Evolutionary conservation across 1,140 invertebrate species (phyloP).

Genomic region (Sinella curviseta): DNA sequence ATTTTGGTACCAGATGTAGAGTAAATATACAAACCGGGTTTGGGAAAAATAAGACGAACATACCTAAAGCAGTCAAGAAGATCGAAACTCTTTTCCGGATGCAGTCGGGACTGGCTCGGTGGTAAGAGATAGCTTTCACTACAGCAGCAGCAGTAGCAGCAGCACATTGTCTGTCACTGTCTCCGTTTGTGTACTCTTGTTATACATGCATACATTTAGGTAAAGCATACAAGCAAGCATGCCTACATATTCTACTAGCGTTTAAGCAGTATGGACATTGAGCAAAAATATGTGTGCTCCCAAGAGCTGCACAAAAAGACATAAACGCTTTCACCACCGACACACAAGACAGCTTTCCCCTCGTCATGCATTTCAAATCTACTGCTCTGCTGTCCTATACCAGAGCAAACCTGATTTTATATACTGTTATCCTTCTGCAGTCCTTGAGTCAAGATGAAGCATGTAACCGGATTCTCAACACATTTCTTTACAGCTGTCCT

Average conservation of each 20-base stretch:
- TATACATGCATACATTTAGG: neutral
- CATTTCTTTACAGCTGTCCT: neutral
- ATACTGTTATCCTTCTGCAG: neutral
- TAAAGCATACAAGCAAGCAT: no score
- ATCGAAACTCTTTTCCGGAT: neutral
- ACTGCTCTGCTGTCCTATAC: neutral
- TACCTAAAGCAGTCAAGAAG: neutral
- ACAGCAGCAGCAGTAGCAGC: no score
- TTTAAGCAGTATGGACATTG: no score
- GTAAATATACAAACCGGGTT: conserved; percentile 22
- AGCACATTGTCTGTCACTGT: no score
- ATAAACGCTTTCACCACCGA: neutral
- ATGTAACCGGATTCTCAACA: neutral
- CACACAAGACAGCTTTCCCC: neutral
- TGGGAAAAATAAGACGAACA: neutral
- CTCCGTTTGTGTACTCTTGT: no score
- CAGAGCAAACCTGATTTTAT: no score
- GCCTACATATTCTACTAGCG: no score
- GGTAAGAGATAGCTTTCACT: neutral
- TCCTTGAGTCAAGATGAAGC: neutral
- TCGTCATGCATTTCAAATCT: neutral
- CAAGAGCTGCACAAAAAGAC: neutral
- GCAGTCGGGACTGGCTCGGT: neutral
- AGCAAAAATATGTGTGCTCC: neutral
- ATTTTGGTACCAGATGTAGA: conserved; percentile 20